A percentile compares a stretch with the other conserved stretches of the same genome.
Evolutionary conservation across 2,797 vertebrate genomes (phyloP).

Genomic region (Aotus griseimembra): DNA sequence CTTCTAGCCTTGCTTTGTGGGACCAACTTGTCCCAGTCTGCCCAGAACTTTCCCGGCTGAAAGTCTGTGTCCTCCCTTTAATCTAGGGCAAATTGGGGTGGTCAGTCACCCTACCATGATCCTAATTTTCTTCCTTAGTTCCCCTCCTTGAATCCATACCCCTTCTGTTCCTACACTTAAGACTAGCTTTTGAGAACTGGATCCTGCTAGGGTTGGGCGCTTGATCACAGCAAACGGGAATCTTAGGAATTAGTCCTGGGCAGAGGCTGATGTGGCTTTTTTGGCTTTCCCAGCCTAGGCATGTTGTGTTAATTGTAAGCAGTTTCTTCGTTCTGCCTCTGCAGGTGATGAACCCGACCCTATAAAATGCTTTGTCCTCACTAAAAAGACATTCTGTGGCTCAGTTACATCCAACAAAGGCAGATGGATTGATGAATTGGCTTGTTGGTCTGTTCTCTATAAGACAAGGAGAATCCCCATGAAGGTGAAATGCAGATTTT

Average conservation of each 20-base stretch:
- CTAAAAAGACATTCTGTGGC: background rate
- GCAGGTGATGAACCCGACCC: background rate
- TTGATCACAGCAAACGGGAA: background rate
- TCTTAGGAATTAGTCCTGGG: background rate
- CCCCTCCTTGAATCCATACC: background rate
- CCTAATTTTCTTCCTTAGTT: background rate
- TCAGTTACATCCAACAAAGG: no score
- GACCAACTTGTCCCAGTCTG: background rate
- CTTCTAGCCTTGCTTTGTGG: background rate
- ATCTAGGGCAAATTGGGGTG: background rate
- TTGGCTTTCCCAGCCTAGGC: background rate
- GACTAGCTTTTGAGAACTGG: background rate
- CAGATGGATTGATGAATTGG: background rate
- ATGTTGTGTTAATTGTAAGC: background rate
- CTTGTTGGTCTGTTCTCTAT: background rate
- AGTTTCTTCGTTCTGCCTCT: background rate
- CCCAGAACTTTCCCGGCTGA: background rate
- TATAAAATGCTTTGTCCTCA: no score
- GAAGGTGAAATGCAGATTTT: background rate
- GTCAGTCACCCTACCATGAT: accelerated
- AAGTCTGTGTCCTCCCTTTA: background rate
- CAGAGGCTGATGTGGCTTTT: background rate
- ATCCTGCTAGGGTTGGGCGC: no score
- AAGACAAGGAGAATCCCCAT: background rate
- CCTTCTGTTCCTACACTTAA: background rate